phyloP scores from a whole-genome alignment of 2,797 vertebrate genomes.

The Periparus ater region DNA sequence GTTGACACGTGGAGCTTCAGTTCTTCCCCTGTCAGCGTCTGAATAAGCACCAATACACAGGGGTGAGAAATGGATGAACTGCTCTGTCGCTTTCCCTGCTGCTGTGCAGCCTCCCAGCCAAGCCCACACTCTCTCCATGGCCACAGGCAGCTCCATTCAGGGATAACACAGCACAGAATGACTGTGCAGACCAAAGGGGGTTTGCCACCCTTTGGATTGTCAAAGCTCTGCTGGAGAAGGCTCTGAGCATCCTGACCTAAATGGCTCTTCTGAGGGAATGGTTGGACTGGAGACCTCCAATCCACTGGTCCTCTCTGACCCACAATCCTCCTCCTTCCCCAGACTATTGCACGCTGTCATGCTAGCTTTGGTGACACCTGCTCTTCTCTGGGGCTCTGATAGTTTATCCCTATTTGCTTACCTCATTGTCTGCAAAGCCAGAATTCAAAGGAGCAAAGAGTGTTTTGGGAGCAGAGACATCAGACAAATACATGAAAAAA shows the following conservation, averaged over 20 bases:
- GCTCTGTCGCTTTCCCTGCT: not conserved
- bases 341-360: not conserved
- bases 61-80: not conserved
- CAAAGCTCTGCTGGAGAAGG: not conserved
- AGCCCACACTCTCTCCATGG: not conserved
- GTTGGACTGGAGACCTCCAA: not conserved
- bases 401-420: slow-evolving; percentile 35
- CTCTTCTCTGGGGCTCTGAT: not conserved
- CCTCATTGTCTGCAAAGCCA: slow-evolving; percentile 86
- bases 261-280: not conserved
- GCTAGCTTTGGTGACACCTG: not conserved
- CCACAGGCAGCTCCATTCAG: not conserved
- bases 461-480: slow-evolving; percentile 81
- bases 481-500: slow-evolving; percentile 83
- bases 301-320: not conserved
- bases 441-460: slow-evolving; percentile 90
- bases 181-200: not conserved
- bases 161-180: not conserved
- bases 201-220: not conserved
- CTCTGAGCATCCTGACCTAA: not conserved
- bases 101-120: not conserved
- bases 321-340: not conserved
- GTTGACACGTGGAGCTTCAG: slow-evolving; percentile 88
- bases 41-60: not conserved
- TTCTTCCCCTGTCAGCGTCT: slow-evolving; percentile 89